Evolutionary conservation across 2,797 vertebrate genomes (phyloP).

Genomic region (Benthosema pterotum): DNA sequence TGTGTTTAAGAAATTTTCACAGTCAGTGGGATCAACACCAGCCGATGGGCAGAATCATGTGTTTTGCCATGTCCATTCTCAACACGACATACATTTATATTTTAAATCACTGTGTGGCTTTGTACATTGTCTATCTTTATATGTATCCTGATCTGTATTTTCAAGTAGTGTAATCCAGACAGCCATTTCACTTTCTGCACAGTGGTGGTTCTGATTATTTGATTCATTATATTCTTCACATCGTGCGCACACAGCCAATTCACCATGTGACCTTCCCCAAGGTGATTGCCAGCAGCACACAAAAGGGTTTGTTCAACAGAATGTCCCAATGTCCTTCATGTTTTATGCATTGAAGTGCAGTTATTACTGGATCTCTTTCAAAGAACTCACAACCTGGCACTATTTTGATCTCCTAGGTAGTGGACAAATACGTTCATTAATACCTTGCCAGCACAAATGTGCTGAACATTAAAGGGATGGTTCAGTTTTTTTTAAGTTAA

Average conservation of each 20-base stretch:
- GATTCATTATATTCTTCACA: conserved; percentile 3
- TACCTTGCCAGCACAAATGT: no score
- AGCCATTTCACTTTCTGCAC: background rate
- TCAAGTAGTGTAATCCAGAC: background rate
- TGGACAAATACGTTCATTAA: no score
- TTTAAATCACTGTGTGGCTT: no score
- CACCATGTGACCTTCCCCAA: background rate
- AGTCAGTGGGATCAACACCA: no score
- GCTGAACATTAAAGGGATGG: no score
- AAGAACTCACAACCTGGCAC: background rate
- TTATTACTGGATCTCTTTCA: background rate
- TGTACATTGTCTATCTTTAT: no score
- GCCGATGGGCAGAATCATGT: no score
- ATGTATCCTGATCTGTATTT: no score
- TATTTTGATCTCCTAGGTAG: background rate
- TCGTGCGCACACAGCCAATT: background rate
- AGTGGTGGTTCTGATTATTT: background rate
- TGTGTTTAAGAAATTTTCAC: no score
- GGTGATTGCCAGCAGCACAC: background rate
- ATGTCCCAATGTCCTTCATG: conserved; percentile 13
- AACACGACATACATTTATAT: no score
- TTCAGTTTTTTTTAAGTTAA: no score
- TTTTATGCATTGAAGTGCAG: conserved; percentile 1
- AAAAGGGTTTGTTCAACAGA: conserved; percentile 2
- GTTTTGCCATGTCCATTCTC: no score